Evolutionary conservation across 2,888 invertebrate genomes (phyloP).

Genomic region (Trichogramma dendrolimi): DNA sequence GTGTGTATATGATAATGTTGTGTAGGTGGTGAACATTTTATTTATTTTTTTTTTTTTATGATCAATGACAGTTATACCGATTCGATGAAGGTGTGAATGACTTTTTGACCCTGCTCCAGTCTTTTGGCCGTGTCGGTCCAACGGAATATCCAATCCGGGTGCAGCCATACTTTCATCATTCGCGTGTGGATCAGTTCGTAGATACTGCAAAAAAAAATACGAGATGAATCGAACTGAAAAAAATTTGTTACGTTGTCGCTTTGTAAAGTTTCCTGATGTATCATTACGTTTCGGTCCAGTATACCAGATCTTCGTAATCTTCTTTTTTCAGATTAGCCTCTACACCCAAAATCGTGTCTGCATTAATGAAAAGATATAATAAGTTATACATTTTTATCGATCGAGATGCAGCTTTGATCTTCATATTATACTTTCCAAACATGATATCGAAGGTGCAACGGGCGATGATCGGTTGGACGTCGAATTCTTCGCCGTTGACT

Average conservation of each 20-base stretch:
- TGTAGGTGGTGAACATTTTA: neutral
- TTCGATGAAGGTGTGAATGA: slow-evolving; percentile 32
- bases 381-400: neutral
- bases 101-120: slow-evolving; percentile 24
- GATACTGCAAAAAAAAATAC: slow-evolving; percentile 24
- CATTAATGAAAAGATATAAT: neutral
- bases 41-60: neutral
- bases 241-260: neutral
- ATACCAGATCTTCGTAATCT: slow-evolving; percentile 28
- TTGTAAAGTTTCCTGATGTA: neutral
- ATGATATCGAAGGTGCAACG: slow-evolving; percentile 34
- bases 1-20: neutral
- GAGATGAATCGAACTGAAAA: neutral
- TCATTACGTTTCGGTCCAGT: slow-evolving; percentile 30
- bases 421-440: slow-evolving; percentile 26
- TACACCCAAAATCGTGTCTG: slow-evolving; percentile 35
- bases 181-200: slow-evolving; percentile 32
- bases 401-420: neutral
- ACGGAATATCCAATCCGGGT: slow-evolving; percentile 31
- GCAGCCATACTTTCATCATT: slow-evolving; percentile 36
- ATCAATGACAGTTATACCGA: slow-evolving; percentile 21
- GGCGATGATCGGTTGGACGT: slow-evolving; percentile 30
- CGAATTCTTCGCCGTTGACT: slow-evolving; percentile 31
- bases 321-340: slow-evolving; percentile 29
- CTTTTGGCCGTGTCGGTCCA: slow-evolving; percentile 23